A percentile compares a stretch with the other conserved stretches of the same genome.
Conservation (phyloP, 2,113 vertebrate species). For the Eulacestoma nigropectus region DNA sequence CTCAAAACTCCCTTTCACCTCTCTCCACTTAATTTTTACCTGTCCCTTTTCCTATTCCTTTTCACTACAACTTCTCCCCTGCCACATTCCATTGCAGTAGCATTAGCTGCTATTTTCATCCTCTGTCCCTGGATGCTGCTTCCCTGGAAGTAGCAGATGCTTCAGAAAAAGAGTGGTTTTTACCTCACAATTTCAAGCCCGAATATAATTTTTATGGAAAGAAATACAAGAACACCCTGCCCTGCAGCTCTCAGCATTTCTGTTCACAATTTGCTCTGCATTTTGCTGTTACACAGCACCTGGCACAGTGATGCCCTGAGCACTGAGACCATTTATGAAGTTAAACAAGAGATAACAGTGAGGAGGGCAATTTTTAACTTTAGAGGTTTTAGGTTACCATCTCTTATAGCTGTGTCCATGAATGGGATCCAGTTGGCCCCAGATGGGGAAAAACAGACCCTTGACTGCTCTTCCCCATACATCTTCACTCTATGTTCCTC, state of each 20-base stretch:
- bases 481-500: not conserved
- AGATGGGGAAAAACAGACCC: not conserved
- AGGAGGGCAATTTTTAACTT: not conserved
- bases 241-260: not conserved
- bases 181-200: not conserved
- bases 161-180: not conserved
- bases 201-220: not conserved
- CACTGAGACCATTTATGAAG: not conserved
- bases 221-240: not conserved
- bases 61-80: not conserved
- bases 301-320: not conserved
- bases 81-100: not conserved
- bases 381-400: not conserved
- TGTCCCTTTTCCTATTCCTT: not conserved
- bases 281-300: not conserved
- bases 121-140: not conserved
- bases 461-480: not conserved
- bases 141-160: not conserved
- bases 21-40: not conserved
- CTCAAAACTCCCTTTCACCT: not conserved
- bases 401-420: not conserved
- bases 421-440: accelerated
- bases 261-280: not conserved
- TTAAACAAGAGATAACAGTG: not conserved
- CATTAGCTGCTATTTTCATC: not conserved